These are phyloP conservation scores for Drosophila carrolli DNA, from an alignment of 1,140 invertebrate genomes.

Conservation along the genomic window DNA sequence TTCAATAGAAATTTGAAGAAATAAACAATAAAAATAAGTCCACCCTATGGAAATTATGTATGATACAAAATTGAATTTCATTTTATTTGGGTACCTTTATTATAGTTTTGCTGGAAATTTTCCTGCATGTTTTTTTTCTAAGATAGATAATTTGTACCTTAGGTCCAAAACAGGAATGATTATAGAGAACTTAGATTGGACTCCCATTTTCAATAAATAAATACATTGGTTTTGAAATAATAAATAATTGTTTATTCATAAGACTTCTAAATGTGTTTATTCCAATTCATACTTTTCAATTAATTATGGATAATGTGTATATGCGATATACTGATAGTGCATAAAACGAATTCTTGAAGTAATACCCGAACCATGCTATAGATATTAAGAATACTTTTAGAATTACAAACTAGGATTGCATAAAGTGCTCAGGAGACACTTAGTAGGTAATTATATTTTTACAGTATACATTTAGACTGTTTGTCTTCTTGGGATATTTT, in stretches of 20 bases:
- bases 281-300: too few relatives aligned
- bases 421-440: slow-evolving; percentile 7
- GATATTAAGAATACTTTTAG: background rate
- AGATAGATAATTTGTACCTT: background rate
- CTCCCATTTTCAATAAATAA: too few relatives aligned
- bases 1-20: slow-evolving; percentile 52
- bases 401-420: slow-evolving; percentile 3
- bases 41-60: slow-evolving; percentile 33
- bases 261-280: too few relatives aligned
- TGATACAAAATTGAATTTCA: slow-evolving; percentile 10
- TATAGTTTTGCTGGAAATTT: too few relatives aligned
- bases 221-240: too few relatives aligned
- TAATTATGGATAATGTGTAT: background rate
- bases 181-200: too few relatives aligned
- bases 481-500: background rate
- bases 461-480: slow-evolving; percentile 3
- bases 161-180: background rate
- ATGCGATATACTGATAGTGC: background rate
- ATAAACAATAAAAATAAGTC: slow-evolving; percentile 45
- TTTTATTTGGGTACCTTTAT: background rate
- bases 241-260: too few relatives aligned
- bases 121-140: background rate
- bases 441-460: background rate
- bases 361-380: background rate
- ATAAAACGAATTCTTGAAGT: background rate